A percentile compares a stretch with the other conserved stretches of the same genome.
Evolutionary conservation across 2,113 vertebrate genomes (phyloP).

Genomic region (Brachypteracias leptosomus): DNA sequence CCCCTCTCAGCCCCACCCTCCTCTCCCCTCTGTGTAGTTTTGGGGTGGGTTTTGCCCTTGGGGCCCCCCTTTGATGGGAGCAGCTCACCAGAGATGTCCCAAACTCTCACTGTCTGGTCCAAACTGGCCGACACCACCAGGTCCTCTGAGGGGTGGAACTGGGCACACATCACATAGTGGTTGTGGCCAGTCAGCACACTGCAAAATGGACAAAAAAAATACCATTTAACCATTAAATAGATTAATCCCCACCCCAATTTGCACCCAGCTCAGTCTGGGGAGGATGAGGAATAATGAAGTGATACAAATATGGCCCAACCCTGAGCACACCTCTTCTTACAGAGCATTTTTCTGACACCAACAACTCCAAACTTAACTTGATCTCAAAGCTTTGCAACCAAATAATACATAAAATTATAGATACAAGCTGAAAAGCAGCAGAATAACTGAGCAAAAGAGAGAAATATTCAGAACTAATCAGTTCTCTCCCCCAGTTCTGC

Average conservation of each 20-base stretch:
- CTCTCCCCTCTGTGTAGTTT: constrained; percentile 38
- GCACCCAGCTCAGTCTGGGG: neutral
- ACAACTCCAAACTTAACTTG: neutral
- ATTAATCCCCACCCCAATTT: too few relatives aligned
- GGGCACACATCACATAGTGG: constrained; percentile 98
- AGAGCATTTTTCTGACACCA: neutral
- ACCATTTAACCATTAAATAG: too few relatives aligned
- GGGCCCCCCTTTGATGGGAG: constrained; percentile 7
- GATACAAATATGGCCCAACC: too few relatives aligned
- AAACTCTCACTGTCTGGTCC: constrained; percentile 97
- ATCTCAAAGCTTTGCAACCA: neutral
- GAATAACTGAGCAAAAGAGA: neutral
- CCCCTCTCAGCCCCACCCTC: neutral
- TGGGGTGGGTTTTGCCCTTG: neutral
- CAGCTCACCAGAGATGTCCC: constrained; percentile 98
- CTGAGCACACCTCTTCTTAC: too few relatives aligned
- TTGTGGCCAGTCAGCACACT: constrained; percentile 97
- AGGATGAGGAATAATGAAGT: neutral
- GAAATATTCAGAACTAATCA: neutral
- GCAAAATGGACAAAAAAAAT: neutral
- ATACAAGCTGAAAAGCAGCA: neutral
- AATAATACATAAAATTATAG: rapidly evolving
- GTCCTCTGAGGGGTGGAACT: constrained; percentile 96
- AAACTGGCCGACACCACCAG: constrained; percentile 96
- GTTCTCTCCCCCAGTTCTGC: neutral